Evolutionary conservation across 2,113 vertebrate species (phyloP).

Genomic region (Phaethornis superciliosus): DNA sequence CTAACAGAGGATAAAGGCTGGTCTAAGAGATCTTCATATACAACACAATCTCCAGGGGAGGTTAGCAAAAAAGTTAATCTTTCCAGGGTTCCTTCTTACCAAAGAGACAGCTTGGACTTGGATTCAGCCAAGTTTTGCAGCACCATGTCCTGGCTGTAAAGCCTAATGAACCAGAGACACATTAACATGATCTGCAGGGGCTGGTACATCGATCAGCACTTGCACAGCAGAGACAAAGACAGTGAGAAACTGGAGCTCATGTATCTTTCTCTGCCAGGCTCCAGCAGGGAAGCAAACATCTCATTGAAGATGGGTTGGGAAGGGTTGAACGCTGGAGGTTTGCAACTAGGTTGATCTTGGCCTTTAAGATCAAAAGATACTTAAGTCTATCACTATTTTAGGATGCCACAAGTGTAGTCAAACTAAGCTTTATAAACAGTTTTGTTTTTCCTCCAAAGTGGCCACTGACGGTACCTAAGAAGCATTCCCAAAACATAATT

Average conservation of each 20-base stretch:
- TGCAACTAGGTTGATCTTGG: neutral
- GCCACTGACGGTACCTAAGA: neutral
- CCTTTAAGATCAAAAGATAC: neutral
- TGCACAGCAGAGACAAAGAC: neutral
- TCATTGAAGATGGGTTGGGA: neutral
- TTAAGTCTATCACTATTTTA: neutral
- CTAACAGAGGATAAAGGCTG: neutral
- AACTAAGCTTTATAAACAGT: neutral
- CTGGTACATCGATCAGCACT: neutral
- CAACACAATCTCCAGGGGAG: neutral
- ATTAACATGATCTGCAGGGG: neutral
- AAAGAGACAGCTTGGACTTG: neutral
- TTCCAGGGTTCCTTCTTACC: neutral
- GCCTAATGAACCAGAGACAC: neutral
- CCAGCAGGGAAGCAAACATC: neutral
- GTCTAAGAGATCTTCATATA: neutral
- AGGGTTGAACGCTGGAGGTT: neutral
- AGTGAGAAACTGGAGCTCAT: neutral
- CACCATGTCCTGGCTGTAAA: neutral
- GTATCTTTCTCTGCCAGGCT: neutral
- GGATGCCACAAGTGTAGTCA: neutral
- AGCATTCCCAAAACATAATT: neutral
- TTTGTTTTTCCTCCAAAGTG: neutral
- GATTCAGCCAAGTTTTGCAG: neutral
- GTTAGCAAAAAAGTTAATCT: neutral